Conservation (phyloP, 2,888 invertebrate species). For the Sialis lutaria region DNA sequence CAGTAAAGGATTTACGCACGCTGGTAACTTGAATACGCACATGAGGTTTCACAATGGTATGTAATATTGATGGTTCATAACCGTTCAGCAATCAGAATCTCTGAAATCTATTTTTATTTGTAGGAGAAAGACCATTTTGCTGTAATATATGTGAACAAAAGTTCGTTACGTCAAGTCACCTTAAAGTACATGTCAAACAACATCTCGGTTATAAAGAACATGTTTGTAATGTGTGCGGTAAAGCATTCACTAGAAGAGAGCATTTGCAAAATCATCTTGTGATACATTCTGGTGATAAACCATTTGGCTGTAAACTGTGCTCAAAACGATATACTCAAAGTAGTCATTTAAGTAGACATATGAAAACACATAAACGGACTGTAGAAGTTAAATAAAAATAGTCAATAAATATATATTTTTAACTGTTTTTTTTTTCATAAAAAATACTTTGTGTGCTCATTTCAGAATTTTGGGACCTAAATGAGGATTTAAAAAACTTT, state of each 20-base stretch:
- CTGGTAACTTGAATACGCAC: conserved; percentile 18
- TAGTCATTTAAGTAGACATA: conserved; percentile 19
- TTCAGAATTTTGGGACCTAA: too few relatives aligned
- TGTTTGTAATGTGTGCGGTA: conserved; percentile 32
- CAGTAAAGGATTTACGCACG: conserved; percentile 15
- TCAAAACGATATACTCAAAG: conserved; percentile 18
- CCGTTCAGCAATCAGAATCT: too few relatives aligned
- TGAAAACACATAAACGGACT: conserved; percentile 10
- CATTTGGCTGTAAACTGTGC: conserved; percentile 34
- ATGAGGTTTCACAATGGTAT: conserved; percentile 9
- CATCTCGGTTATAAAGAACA: conserved; percentile 18
- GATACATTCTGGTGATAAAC: conserved; percentile 39
- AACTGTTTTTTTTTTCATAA: too few relatives aligned
- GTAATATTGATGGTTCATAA: background rate
- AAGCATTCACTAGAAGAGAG: conserved; percentile 31
- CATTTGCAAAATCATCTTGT: conserved; percentile 32
- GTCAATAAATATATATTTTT: too few relatives aligned
- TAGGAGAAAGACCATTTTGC: conserved; percentile 14
- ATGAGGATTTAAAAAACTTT: too few relatives aligned
- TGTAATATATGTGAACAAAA: conserved; percentile 16
- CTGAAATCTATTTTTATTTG: background rate
- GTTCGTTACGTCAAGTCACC: conserved; percentile 20
- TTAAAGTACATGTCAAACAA: conserved; percentile 17
- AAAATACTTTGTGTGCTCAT: too few relatives aligned
- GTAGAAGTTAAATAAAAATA: too few relatives aligned